phyloP scores from a whole-genome alignment of 2,888 invertebrate species.

The Polyommatus icarus region DNA sequence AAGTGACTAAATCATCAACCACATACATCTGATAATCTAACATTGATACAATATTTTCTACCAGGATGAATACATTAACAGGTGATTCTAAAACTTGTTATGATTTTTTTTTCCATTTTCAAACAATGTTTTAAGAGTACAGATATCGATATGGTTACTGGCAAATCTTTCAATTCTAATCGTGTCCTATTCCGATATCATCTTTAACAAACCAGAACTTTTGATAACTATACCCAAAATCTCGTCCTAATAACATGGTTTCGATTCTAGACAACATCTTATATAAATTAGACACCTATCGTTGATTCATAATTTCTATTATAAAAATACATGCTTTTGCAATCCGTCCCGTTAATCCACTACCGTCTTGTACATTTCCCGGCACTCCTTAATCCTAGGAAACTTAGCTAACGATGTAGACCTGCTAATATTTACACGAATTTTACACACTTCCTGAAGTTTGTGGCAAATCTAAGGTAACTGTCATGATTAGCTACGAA shows the following conservation, averaged over 20 bases:
- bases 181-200: conserved; percentile 64
- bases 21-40: conserved; percentile 74
- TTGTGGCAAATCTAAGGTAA: conserved; percentile 47
- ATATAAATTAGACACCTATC: conserved; percentile 61
- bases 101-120: conserved; percentile 67
- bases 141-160: conserved; percentile 75
- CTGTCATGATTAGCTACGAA: conserved; percentile 59
- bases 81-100: conserved; percentile 72
- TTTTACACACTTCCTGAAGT: conserved; percentile 74
- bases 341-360: conserved; percentile 51
- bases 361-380: conserved; percentile 60
- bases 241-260: conserved; percentile 53
- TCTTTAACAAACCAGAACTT: conserved; percentile 53
- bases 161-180: conserved; percentile 59
- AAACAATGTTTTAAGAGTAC: conserved; percentile 65
- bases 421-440: conserved; percentile 68
- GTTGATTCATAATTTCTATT: conserved; percentile 65
- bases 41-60: conserved; percentile 71
- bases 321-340: conserved; percentile 73
- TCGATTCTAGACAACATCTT: conserved; percentile 69
- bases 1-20: conserved; percentile 65
- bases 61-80: conserved; percentile 77
- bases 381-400: conserved; percentile 62
- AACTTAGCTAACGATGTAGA: conserved; percentile 66
- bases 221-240: conserved; percentile 46